phyloP scores from a whole-genome alignment of 2,113 vertebrate species.

The Loxodonta africana region DNA sequence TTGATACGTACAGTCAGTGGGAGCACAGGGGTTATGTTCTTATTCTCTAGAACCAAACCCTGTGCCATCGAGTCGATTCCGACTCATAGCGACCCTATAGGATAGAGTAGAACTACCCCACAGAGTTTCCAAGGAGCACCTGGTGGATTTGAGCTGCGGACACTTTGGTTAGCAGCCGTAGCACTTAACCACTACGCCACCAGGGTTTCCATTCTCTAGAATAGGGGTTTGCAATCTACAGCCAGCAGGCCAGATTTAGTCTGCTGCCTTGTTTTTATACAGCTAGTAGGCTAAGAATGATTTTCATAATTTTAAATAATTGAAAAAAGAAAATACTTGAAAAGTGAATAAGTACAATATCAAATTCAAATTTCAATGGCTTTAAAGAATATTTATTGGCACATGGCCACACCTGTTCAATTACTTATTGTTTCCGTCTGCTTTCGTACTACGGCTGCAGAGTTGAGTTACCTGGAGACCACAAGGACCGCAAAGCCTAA shows the following conservation, averaged over 20 bases:
- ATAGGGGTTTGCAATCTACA: background rate
- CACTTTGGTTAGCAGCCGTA: no score
- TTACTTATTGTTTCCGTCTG: background rate
- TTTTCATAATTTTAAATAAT: background rate
- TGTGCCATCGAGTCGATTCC: no score
- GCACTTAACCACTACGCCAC: no score
- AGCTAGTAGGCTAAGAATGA: background rate
- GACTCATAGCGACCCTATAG: no score
- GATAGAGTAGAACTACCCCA: no score
- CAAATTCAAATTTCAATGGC: conserved; percentile 10
- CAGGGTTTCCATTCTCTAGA: background rate
- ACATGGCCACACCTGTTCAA: background rate
- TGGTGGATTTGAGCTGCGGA: no score
- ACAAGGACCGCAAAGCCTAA: background rate
- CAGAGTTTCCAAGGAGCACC: no score
- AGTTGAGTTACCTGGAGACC: background rate
- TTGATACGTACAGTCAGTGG: background rate
- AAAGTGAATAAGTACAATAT: background rate
- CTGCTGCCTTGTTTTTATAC: no score
- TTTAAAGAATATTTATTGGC: background rate
- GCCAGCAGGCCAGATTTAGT: no score
- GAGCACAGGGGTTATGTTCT: background rate
- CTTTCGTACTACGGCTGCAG: background rate
- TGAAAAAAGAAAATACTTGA: conserved; percentile 1
- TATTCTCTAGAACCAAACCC: no score